Percentiles rank a stretch among this genome's conserved stretches.
phyloP scores from a whole-genome alignment of 2,113 vertebrate species.

The Orycteropus afer region DNA sequence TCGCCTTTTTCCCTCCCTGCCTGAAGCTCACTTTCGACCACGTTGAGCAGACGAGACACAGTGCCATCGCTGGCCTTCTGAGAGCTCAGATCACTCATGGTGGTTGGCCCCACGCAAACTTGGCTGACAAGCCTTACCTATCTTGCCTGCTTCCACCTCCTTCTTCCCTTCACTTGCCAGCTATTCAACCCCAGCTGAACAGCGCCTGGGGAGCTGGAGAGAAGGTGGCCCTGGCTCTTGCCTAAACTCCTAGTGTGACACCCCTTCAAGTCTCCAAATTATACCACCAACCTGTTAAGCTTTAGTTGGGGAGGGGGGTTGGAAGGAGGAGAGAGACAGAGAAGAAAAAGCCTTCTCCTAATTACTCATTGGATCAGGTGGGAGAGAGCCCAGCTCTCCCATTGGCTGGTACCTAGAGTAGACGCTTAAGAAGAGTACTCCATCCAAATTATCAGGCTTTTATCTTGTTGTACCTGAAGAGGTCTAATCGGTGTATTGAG shows the following conservation, averaged over 20 bases:
- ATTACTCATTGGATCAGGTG: slow-evolving; percentile 89
- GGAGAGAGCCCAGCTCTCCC: slow-evolving; percentile 85
- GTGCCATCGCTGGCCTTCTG: slow-evolving; percentile 85
- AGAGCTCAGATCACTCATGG: slow-evolving; percentile 82
- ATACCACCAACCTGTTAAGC: slow-evolving; percentile 86
- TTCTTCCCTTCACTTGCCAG: not conserved
- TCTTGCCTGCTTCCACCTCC: not conserved
- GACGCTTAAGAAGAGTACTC: slow-evolving; percentile 87
- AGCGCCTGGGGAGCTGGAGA: not conserved
- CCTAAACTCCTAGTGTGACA: slow-evolving; percentile 75
- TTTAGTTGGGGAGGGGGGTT: slow-evolving; percentile 58
- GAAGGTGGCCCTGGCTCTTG: slow-evolving; percentile 62
- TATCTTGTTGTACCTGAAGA: slow-evolving; percentile 90
- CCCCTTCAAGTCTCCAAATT: slow-evolving; percentile 84
- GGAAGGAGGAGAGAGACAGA: slow-evolving; percentile 69
- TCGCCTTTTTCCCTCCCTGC: slow-evolving; percentile 96
- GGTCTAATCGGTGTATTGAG: slow-evolving; percentile 89
- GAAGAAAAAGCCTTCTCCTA: slow-evolving; percentile 84
- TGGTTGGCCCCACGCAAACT: slow-evolving; percentile 72
- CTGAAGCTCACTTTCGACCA: slow-evolving; percentile 94
- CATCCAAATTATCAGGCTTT: slow-evolving; percentile 91
- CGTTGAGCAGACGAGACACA: slow-evolving; percentile 92
- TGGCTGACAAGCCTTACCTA: not conserved
- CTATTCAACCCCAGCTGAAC: slow-evolving; percentile 16
- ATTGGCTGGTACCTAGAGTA: slow-evolving; percentile 85